These are phyloP conservation scores for Spheniscus mendiculus DNA, from an alignment of 2,113 vertebrate genomes.

Conservation along the genomic window DNA sequence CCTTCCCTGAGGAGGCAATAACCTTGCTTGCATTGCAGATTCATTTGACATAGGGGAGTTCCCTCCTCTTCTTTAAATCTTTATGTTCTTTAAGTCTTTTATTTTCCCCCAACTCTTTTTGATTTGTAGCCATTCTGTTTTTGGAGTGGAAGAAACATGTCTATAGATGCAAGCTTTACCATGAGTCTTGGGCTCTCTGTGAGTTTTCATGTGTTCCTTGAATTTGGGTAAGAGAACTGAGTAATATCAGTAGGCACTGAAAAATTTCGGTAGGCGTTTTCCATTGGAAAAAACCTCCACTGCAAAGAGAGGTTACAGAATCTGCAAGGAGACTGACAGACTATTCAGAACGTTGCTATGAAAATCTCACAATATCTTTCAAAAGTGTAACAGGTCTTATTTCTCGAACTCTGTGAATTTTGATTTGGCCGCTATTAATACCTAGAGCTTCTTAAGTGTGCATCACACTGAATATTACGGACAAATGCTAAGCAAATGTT, in stretches of 20 bases:
- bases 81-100: not conserved
- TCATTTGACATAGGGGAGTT: not conserved
- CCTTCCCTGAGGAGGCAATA: not conserved
- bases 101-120: not conserved
- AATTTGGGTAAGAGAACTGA: not conserved
- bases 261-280: not conserved
- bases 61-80: not conserved
- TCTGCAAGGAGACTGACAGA: not conserved
- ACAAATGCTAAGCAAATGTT: not conserved
- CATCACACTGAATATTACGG: not conserved
- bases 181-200: not conserved
- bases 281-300: not conserved
- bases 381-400: not conserved
- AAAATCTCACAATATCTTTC: not conserved
- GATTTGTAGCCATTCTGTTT: not conserved
- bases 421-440: not conserved
- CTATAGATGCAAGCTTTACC: not conserved
- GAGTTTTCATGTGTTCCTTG: not conserved
- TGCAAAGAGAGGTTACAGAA: not conserved
- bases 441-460: not conserved
- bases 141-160: not conserved
- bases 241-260: not conserved
- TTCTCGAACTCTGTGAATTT: not conserved
- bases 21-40: not conserved
- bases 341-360: not conserved